Conservation (phyloP, 2,797 vertebrate genomes). For the Oreonectes daqikongensis region DNA sequence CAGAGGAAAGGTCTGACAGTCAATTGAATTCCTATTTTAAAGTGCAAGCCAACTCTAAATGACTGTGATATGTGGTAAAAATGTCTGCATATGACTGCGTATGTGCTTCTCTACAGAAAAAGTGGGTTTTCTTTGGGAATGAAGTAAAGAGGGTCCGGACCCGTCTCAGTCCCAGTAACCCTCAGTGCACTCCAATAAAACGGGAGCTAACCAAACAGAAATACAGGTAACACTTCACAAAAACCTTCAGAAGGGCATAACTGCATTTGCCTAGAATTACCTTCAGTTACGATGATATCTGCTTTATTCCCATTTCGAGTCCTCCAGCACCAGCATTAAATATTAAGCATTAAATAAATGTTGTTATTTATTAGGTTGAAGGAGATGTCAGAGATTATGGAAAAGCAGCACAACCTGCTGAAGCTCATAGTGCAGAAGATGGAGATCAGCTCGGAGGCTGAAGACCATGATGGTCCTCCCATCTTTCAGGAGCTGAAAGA, state of each 20-base stretch:
- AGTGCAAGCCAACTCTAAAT: neutral
- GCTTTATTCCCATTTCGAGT: neutral
- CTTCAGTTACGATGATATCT: too few species aligned
- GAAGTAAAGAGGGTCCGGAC: slow-evolving; percentile 33
- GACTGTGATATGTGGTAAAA: neutral
- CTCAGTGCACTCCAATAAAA: slow-evolving; percentile 72
- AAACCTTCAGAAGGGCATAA: too few species aligned
- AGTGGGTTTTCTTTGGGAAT: slow-evolving; percentile 24
- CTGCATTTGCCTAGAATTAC: too few species aligned
- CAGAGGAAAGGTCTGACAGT: slow-evolving; percentile 46
- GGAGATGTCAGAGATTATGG: slow-evolving; percentile 77
- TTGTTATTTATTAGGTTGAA: slow-evolving; percentile 74
- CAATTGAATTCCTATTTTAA: neutral
- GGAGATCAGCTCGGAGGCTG: slow-evolving; percentile 85
- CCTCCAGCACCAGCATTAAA: neutral
- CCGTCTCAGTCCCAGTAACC: slow-evolving; percentile 19
- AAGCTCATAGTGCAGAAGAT: slow-evolving; percentile 87
- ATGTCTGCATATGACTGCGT: too few species aligned
- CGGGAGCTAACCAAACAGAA: slow-evolving; percentile 85
- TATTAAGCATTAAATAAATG: neutral
- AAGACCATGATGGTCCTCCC: slow-evolving; percentile 80
- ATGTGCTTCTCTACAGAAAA: slow-evolving; percentile 36
- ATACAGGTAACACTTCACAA: slow-evolving; percentile 79
- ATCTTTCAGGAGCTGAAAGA: slow-evolving; percentile 73
- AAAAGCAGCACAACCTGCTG: slow-evolving; percentile 85